Base-by-base conservation (phyloP, 2,113 vertebrate species). In the Nicator chloris region DNA sequence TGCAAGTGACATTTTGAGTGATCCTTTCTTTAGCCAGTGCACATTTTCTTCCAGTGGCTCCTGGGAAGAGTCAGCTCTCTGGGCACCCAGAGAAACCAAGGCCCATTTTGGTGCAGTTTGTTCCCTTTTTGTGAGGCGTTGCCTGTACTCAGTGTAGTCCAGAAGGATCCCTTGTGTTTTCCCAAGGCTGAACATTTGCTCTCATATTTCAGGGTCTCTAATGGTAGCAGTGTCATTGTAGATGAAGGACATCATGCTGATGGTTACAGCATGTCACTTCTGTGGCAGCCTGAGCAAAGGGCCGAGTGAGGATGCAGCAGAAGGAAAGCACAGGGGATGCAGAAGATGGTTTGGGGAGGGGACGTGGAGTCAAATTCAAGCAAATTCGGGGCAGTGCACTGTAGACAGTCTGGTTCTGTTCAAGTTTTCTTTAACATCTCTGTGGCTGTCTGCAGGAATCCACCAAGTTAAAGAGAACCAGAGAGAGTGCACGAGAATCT, bases 211-310 rank as follows among this genome's bases (percentile, higher is more conserved):
- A 33, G 14, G 13, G 42, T 39, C 47, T 70, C 50, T 37, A 20
- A 16, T 0, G 7, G 8, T 6, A 73, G 51, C 6, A 64, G 23
- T 40, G 11, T 30, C 6, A 19, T 33, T 0, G 0, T 7, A 33
- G 2, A 3, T 16, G 15, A 79, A 47, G 59, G 22, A 16, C 12
- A 3, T 40, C 1, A 0, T 10, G 44, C 16, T 82, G 56, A 15
- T 56, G 56, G 47, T 42, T 33, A 4, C 30, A 37, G 42, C 1
- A 2, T 3, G 4, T n/a, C 21, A 16, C 44, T 86, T 15, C 9
- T 9, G 24, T 6, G 39, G 24, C 40, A 57, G 8, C 21, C 18
- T 13, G 28, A 44, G 71, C 19, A 35, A 37, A 53, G 60, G 31
- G 70, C 23, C 51, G 26, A 45, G 14, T 85, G 30, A 44, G 40